Conservation (phyloP, 2,888 invertebrate species). For the Campoplex nolae region DNA sequence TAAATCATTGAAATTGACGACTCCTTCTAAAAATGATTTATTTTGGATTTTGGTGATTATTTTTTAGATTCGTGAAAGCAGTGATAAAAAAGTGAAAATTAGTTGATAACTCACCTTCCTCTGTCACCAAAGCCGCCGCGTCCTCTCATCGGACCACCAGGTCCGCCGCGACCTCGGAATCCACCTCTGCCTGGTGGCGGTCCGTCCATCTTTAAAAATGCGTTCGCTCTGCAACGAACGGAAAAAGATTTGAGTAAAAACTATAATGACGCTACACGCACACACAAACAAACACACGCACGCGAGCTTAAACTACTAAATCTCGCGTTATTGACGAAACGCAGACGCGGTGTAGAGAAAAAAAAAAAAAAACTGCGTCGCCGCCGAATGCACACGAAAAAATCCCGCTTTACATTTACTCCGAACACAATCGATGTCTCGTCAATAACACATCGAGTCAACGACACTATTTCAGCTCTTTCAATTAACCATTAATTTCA, state of each 20-base stretch:
- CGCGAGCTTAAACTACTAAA: slow-evolving; percentile 30
- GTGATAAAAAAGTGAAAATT: not conserved
- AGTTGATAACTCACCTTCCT: slow-evolving; percentile 75
- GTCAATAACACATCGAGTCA: slow-evolving; percentile 5
- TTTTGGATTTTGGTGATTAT: not conserved
- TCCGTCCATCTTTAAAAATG: slow-evolving; percentile 71
- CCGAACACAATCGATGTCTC: not conserved
- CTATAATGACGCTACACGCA: slow-evolving; percentile 8
- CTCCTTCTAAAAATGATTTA: not conserved
- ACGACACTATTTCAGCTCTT: not conserved
- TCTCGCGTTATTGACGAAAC: slow-evolving; percentile 44
- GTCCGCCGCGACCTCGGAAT: slow-evolving; percentile 77
- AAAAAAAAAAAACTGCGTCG: slow-evolving; percentile 35
- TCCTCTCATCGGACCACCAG: slow-evolving; percentile 80
- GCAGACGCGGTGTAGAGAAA: slow-evolving; percentile 33
- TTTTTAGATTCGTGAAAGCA: not conserved
- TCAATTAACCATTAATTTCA: not conserved
- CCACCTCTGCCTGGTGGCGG: slow-evolving; percentile 74
- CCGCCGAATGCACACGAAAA: slow-evolving; percentile 5
- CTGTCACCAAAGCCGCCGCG: slow-evolving; percentile 81
- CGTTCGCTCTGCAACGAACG: slow-evolving; percentile 27
- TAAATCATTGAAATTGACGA: not conserved
- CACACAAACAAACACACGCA: slow-evolving; percentile 2
- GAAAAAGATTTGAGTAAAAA: not conserved
- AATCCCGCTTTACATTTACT: slow-evolving; percentile 16